Evolutionary conservation across 1,140 invertebrate species (phyloP).

Genomic region (Euglossa dilemma): DNA sequence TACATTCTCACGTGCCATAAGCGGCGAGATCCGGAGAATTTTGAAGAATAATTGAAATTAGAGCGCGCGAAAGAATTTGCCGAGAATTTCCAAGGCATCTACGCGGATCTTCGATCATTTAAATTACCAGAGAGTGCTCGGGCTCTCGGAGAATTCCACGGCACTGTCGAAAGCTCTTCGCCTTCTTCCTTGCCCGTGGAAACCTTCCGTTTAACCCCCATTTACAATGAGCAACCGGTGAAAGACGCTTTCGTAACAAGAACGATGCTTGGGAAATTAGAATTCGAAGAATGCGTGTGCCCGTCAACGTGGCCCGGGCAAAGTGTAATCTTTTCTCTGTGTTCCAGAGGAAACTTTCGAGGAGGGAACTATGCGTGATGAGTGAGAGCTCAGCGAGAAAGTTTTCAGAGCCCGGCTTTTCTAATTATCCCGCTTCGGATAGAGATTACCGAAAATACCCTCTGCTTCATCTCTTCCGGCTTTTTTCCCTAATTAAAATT

Average conservation of each 20-base stretch:
- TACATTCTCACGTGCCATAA: too few species aligned
- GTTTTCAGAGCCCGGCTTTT: slow-evolving; percentile 4
- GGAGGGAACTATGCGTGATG: slow-evolving; percentile 4
- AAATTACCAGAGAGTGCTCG: background rate
- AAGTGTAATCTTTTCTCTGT: too few species aligned
- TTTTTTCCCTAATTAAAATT: too few species aligned
- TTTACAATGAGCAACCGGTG: background rate
- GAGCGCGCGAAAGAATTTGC: background rate
- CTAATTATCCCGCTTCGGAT: background rate
- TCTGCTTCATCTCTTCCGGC: background rate
- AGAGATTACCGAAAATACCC: background rate
- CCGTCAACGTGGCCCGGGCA: too few species aligned
- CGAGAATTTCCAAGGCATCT: background rate
- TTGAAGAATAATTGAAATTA: background rate
- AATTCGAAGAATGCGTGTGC: background rate
- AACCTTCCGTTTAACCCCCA: background rate
- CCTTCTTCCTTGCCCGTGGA: background rate
- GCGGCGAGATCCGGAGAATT: too few species aligned
- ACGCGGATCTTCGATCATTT: background rate
- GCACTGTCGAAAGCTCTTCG: background rate
- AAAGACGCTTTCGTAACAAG: background rate
- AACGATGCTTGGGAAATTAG: background rate
- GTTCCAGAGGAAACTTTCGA: background rate
- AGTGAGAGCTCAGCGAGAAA: slow-evolving; percentile 1
- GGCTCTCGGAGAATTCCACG: background rate